Evolutionary conservation across 2,888 invertebrate species (phyloP).

Genomic region (Holacanthella duospinosa): DNA sequence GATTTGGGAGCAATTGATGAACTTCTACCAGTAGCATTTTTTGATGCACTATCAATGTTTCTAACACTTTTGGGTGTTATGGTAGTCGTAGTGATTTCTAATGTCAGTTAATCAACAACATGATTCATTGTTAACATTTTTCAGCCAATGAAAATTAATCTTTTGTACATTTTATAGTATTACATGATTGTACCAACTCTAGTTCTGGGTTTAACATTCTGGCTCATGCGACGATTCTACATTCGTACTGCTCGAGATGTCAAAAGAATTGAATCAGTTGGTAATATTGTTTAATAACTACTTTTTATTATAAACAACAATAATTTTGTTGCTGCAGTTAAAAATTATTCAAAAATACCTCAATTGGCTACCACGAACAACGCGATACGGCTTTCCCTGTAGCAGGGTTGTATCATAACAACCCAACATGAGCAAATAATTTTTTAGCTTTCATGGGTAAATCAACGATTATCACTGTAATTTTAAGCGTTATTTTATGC

Average conservation of each 20-base stretch:
- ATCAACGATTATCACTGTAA: no score
- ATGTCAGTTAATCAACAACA: conserved; percentile 25
- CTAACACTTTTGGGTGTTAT: conserved; percentile 44
- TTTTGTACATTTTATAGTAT: conserved; percentile 41
- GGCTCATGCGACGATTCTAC: conserved; percentile 43
- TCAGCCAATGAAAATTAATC: conserved; percentile 40
- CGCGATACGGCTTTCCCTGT: no score
- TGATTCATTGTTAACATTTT: background rate
- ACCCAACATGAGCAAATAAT: no score
- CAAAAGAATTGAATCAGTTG: conserved; percentile 46
- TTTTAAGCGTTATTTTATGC: no score
- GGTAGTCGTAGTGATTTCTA: conserved; percentile 43
- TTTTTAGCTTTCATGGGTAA: no score
- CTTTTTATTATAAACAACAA: background rate
- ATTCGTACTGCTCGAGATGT: conserved; percentile 44
- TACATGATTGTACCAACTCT: conserved; percentile 40
- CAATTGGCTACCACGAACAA: no score
- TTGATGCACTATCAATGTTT: conserved; percentile 48
- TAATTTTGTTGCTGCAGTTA: no score
- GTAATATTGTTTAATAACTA: conserved; percentile 38
- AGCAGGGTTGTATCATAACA: no score
- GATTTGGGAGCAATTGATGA: conserved; percentile 72
- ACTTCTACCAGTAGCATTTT: conserved; percentile 53
- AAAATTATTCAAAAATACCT: no score
- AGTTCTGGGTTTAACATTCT: conserved; percentile 42